Conservation (phyloP, 2,113 vertebrate genomes). For the Austrofundulus limnaeus region DNA sequence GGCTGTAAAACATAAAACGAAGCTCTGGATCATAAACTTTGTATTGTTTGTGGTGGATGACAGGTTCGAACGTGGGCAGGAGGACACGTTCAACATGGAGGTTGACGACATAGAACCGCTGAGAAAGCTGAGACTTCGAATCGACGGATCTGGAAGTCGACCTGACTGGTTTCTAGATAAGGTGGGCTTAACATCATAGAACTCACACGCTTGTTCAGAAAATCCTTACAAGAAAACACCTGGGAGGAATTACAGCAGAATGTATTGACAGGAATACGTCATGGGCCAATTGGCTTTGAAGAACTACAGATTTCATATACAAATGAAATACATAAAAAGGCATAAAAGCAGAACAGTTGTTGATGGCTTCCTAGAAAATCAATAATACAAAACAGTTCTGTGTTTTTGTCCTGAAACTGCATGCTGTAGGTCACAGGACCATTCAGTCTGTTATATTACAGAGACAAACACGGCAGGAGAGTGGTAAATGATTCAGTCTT, state of each 20-base stretch:
- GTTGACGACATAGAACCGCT: constrained; percentile 91
- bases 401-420: constrained; percentile 22
- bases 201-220: not conserved
- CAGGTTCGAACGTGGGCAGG: constrained; percentile 95
- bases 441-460: constrained; percentile 50
- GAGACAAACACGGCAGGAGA: constrained; percentile 42
- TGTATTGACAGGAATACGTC: not conserved
- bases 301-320: constrained; percentile 13
- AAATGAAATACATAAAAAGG: constrained; percentile 27
- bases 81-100: constrained; percentile 93
- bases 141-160: constrained; percentile 88
- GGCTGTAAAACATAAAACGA: not conserved
- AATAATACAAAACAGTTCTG: constrained; percentile 40
- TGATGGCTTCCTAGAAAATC: constrained; percentile 29
- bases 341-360: constrained; percentile 21
- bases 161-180: constrained; percentile 90
- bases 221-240: not conserved
- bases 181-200: constrained; percentile 35
- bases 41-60: constrained; percentile 11
- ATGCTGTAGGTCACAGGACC: constrained; percentile 55
- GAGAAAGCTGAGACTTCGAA: constrained; percentile 90
- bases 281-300: constrained; percentile 4
- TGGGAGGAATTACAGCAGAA: too few relatives aligned
- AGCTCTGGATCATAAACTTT: not conserved
- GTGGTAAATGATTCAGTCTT: constrained; percentile 51